Percentiles rank a stretch among this genome's conserved stretches.
Evolutionary conservation across 1,140 invertebrate genomes (phyloP).

Genomic region (Aphidius gifuensis): DNA sequence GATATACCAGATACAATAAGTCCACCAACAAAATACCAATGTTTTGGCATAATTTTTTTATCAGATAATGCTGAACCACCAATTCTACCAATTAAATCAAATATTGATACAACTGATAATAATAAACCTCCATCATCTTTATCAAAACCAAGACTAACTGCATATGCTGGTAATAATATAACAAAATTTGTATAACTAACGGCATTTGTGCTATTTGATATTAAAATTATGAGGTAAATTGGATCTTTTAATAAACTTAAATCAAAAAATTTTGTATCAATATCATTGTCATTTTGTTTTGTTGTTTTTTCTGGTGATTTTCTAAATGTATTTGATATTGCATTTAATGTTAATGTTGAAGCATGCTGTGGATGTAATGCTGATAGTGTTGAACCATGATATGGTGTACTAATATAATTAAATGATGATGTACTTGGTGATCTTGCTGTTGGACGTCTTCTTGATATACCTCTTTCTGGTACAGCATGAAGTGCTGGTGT

Average conservation of each 20-base stretch:
- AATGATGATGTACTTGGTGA: conserved; percentile 78
- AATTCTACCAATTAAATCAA: conserved; percentile 77
- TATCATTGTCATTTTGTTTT: conserved; percentile 39
- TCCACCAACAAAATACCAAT: conserved; percentile 74
- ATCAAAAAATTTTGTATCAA: conserved; percentile 70
- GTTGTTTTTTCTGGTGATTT: conserved; percentile 42
- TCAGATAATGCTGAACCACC: conserved; percentile 80
- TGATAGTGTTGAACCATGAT: conserved; percentile 77
- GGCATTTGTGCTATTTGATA: conserved; percentile 80
- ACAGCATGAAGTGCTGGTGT: conserved; percentile 61
- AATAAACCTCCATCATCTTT: conserved; percentile 67
- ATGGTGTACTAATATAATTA: conserved; percentile 78
- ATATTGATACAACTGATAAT: conserved; percentile 72
- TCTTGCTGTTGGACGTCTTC: conserved; percentile 55
- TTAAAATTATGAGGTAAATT: conserved; percentile 75
- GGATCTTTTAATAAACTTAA: conserved; percentile 72
- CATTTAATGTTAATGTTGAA: conserved; percentile 72
- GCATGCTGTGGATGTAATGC: conserved; percentile 74
- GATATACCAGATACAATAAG: conserved; percentile 72
- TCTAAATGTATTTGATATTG: conserved; percentile 58
- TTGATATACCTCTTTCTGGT: conserved; percentile 52
- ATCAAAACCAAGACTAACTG: conserved; percentile 65
- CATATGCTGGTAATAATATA: conserved; percentile 74
- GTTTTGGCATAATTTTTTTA: conserved; percentile 67
- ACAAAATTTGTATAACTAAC: conserved; percentile 85